phyloP scores from a whole-genome alignment of 2,113 vertebrate species.

The Malurus elegans region DNA sequence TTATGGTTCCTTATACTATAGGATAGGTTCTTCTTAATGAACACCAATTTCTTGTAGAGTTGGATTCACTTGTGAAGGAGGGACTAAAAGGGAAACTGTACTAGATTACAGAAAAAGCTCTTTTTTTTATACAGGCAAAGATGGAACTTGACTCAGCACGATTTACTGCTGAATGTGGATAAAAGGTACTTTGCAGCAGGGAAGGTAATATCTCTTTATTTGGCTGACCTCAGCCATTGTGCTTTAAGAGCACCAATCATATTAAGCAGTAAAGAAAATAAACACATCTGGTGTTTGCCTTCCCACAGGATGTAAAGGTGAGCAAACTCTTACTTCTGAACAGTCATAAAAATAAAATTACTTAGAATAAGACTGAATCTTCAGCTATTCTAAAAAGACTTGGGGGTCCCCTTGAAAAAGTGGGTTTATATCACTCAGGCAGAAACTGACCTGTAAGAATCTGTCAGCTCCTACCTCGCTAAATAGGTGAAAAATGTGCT shows the following conservation, averaged over 20 bases:
- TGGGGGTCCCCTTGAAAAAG: background rate
- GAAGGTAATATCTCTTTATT: background rate
- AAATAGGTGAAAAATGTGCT: background rate
- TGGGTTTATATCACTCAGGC: accelerated
- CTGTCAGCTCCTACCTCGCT: background rate
- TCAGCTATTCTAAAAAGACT: background rate
- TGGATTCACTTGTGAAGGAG: background rate
- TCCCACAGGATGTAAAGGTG: background rate
- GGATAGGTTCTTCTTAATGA: background rate
- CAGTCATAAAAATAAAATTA: background rate
- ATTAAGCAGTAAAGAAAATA: background rate
- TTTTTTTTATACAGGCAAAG: background rate
- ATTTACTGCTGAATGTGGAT: background rate
- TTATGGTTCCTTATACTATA: background rate
- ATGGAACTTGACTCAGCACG: background rate
- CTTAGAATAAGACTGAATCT: background rate
- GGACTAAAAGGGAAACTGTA: background rate
- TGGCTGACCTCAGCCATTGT: background rate
- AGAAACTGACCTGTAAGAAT: background rate
- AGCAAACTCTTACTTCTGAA: background rate
- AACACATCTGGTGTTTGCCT: background rate
- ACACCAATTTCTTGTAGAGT: background rate
- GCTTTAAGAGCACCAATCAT: background rate
- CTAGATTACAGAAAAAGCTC: background rate
- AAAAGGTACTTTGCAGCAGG: background rate